phyloP scores from a whole-genome alignment of 30 jellyfish, hydroid and myxozoan species.

The Phacellophora camtschatica region DNA sequence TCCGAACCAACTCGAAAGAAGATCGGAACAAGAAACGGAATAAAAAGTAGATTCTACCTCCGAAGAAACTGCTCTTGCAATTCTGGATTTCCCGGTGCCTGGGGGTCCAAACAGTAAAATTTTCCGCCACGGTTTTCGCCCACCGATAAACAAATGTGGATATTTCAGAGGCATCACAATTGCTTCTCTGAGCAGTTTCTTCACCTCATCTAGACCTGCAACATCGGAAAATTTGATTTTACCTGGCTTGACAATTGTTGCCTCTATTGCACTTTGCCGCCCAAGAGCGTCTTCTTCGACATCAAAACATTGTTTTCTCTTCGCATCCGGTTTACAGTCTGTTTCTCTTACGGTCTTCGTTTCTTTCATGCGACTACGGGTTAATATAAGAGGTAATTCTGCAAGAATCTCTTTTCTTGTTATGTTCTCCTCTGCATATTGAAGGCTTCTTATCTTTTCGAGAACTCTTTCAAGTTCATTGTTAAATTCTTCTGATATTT shows the following conservation, averaged over 20 bases:
- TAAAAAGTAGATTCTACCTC: conserved; percentile 87
- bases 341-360: not conserved
- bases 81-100: conserved; percentile 94
- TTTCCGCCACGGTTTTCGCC: conserved; percentile 90
- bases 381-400: not conserved
- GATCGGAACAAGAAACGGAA: conserved; percentile 94
- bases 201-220: conserved; percentile 93
- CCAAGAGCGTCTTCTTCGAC: conserved; percentile 10
- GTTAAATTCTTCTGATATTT: not conserved
- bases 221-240: conserved; percentile 67
- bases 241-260: conserved; percentile 83
- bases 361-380: not conserved
- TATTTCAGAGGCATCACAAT: conserved; percentile 84
- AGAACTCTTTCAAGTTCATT: not conserved
- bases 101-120: conserved; percentile 95
- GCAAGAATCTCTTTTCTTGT: not conserved
- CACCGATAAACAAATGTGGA: conserved; percentile 89
- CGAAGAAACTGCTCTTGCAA: conserved; percentile 94
- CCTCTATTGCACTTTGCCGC: conserved; percentile 68
- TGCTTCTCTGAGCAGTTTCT: conserved; percentile 83
- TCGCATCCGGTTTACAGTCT: not conserved
- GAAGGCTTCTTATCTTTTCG: not conserved
- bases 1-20: conserved; percentile 96
- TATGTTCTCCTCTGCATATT: not conserved
- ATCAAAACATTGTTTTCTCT: conserved; percentile 16